These are phyloP conservation scores for Apamea sordens DNA, from an alignment of 2,888 invertebrate genomes.

Conservation along the genomic window DNA sequence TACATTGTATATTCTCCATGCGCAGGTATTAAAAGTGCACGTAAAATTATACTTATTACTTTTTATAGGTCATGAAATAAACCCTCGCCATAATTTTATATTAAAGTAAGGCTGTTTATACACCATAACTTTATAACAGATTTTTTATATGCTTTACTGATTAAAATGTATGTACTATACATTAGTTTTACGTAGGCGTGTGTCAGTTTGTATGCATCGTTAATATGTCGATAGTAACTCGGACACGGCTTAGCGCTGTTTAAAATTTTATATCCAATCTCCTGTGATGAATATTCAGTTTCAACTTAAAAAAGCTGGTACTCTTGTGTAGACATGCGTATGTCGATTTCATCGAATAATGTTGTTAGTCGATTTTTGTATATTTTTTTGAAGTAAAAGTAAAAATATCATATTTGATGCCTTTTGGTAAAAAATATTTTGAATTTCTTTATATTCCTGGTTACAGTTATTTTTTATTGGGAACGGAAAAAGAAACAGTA, in stretches of 20 bases:
- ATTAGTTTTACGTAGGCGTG: not conserved
- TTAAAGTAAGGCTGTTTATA: conserved; percentile 11
- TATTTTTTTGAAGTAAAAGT: too few relatives aligned
- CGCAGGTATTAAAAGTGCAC: not conserved
- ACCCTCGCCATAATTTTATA: conserved; percentile 16
- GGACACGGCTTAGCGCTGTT: conserved; percentile 13
- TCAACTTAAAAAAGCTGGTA: conserved; percentile 26
- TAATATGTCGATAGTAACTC: conserved; percentile 11
- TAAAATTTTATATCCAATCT: conserved; percentile 32
- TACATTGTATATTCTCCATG: too few relatives aligned
- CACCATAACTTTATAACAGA: conserved; percentile 27
- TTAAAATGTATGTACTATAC: conserved; percentile 32
- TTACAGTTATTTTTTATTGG: not conserved
- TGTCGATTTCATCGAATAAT: conserved; percentile 34
- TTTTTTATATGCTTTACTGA: conserved; percentile 15
- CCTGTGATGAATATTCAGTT: conserved; percentile 45
- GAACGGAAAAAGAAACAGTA: not conserved
- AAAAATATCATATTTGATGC: not conserved
- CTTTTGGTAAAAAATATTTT: not conserved
- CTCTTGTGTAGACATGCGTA: not conserved
- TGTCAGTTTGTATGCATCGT: conserved; percentile 13
- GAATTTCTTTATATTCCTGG: not conserved
- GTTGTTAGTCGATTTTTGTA: not conserved
- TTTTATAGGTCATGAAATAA: conserved; percentile 7
- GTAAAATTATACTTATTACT: conserved; percentile 21